Evolutionary conservation across 37 sponge, comb jelly and placozoan species (phyloP).

Genomic region (Aphrocallistes beatrix): DNA sequence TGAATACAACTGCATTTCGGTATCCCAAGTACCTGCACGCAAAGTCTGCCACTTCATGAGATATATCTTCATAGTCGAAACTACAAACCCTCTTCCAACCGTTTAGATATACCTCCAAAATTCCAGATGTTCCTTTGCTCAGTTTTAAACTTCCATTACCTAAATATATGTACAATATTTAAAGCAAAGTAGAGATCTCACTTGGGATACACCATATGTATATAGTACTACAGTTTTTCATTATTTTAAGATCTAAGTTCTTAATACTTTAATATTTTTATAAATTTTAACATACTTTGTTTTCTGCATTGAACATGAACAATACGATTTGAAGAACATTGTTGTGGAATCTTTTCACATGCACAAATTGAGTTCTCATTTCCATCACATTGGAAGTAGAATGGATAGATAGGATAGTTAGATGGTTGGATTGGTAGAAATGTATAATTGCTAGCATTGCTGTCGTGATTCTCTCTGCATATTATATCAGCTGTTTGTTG

Average conservation of each 20-base stretch:
- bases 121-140: neutral
- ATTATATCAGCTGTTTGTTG: neutral
- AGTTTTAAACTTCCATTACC: neutral
- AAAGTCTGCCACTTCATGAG: neutral
- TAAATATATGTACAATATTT: no score
- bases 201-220: no score
- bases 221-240: no score
- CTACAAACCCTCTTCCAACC: constrained; percentile 2
- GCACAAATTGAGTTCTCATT: neutral
- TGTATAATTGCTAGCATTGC: no score
- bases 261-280: no score
- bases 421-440: neutral
- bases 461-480: neutral
- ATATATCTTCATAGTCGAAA: neutral
- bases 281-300: no score
- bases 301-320: neutral
- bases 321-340: neutral
- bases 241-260: no score
- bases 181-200: no score
- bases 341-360: neutral
- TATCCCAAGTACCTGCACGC: constrained; percentile 4
- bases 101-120: neutral
- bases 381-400: neutral
- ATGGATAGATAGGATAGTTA: neutral
- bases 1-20: neutral